phyloP scores from a whole-genome alignment of 92 coral and sea anemone species.

The Micromussa lordhowensis region DNA sequence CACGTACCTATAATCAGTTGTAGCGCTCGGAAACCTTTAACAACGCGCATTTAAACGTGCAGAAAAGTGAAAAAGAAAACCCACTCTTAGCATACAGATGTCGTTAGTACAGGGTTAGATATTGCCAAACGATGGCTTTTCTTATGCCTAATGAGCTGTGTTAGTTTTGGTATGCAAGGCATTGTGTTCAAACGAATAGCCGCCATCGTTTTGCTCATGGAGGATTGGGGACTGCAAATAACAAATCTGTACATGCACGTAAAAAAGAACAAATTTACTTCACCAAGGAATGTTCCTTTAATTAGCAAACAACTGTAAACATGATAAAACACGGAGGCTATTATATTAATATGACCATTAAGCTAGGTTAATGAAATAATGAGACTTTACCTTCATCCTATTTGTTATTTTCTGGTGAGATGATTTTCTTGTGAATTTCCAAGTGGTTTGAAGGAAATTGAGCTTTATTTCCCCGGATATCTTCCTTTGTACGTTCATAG shows the following conservation, averaged over 20 bases:
- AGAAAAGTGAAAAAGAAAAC: no score
- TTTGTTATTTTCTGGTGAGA: background rate
- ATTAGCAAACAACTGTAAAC: background rate
- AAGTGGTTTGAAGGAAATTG: background rate
- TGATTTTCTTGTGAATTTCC: background rate
- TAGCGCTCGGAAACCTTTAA: no score
- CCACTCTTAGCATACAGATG: no score
- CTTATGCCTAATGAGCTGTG: no score
- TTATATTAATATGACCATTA: background rate
- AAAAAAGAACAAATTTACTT: background rate
- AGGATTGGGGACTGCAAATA: background rate
- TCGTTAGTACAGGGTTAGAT: no score
- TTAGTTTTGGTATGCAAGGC: no score
- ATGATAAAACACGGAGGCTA: background rate
- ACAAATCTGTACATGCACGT: background rate
- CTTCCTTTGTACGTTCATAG: background rate
- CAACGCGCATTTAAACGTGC: no score
- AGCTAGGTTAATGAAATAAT: background rate
- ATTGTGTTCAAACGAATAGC: no score
- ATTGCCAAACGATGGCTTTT: no score
- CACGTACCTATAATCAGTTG: no score
- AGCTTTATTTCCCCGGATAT: background rate
- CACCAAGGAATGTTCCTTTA: background rate
- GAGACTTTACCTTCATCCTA: constrained; percentile 8
- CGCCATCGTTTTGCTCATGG: no score